Evolutionary conservation across 2,888 invertebrate genomes (phyloP).

Genomic region (Saturnia japonica): DNA sequence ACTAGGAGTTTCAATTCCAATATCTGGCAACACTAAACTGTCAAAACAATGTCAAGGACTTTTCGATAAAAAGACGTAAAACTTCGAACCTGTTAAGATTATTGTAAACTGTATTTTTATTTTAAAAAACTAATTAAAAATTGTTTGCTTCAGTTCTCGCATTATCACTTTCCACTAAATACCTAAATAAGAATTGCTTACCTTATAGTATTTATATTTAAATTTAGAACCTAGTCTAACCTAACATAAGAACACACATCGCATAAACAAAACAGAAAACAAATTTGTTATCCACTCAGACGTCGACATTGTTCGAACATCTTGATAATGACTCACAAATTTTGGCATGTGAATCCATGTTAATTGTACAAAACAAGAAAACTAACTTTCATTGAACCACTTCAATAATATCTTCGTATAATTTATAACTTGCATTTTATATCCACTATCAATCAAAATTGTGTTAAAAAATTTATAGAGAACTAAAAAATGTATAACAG

Average conservation of each 20-base stretch:
- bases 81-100: no score
- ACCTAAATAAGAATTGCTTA: no score
- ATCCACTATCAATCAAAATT: background rate
- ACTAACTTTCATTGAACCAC: background rate
- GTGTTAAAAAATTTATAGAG: background rate
- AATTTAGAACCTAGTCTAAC: background rate
- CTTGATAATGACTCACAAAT: slow-evolving; percentile 2
- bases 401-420: background rate
- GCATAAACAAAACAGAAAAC: background rate
- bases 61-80: no score
- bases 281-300: background rate
- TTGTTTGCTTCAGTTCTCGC: no score
- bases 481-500: background rate
- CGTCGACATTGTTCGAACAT: slow-evolving; percentile 22
- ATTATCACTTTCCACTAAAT: no score
- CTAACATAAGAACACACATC: background rate
- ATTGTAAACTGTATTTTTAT: no score
- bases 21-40: no score
- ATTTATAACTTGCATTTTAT: background rate
- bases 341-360: background rate
- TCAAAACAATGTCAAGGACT: no score
- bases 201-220: no score
- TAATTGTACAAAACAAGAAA: background rate
- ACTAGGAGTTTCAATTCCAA: no score
- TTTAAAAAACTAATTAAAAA: no score